Conservation (phyloP, 2,888 invertebrate genomes). For the Rotaria macrura region DNA sequence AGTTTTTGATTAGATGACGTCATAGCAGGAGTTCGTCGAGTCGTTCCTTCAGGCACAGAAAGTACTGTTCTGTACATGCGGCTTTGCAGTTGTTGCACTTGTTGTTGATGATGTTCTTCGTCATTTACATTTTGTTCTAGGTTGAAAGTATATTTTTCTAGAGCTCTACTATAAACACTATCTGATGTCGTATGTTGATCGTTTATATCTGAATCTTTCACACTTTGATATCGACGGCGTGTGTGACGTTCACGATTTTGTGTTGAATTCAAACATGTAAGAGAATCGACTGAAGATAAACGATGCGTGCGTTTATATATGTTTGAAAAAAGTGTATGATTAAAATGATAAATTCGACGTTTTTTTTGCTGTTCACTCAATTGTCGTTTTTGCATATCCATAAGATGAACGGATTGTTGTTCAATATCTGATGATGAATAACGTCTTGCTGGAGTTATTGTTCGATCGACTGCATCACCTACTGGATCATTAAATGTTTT, state of each 20-base stretch:
- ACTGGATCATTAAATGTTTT: not conserved
- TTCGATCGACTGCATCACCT: not conserved
- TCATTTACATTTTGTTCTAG: not conserved
- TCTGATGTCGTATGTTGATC: constrained; percentile 4
- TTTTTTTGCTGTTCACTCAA: not conserved
- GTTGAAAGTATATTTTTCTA: not conserved
- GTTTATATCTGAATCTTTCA: not conserved
- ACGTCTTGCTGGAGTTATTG: not conserved
- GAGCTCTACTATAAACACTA: not conserved
- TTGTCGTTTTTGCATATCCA: not conserved
- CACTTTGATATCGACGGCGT: not conserved
- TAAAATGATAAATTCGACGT: not conserved
- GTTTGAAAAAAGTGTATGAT: constrained; percentile 11
- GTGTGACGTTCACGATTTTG: not conserved
- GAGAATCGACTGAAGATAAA: not conserved
- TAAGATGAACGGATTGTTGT: not conserved
- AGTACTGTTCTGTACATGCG: not conserved
- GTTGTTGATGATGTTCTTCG: not conserved
- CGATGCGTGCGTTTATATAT: constrained; percentile 21
- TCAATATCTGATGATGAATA: constrained; percentile 2
- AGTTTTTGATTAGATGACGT: not conserved
- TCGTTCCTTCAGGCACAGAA: not conserved
- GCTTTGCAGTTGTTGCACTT: too few relatives aligned
- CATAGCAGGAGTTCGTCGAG: not conserved
- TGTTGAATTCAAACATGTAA: not conserved